These are phyloP conservation scores for Melinaea marsaeus DNA, from an alignment of 2,888 invertebrate genomes.

Conservation along the genomic window DNA sequence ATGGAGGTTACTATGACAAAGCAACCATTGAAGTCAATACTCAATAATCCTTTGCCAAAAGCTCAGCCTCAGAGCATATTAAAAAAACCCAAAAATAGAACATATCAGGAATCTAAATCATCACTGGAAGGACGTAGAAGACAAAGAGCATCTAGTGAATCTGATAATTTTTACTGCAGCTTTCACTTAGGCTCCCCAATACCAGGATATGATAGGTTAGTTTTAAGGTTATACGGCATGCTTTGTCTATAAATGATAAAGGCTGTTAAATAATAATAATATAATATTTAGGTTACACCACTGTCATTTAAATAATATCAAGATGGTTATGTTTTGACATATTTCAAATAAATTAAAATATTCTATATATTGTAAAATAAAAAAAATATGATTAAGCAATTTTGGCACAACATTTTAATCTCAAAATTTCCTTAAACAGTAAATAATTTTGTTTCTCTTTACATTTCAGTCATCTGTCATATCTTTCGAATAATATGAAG, in stretches of 20 bases:
- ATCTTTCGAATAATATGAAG: slow-evolving; percentile 55
- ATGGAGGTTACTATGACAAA: slow-evolving; percentile 58
- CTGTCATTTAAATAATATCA: slow-evolving; percentile 1
- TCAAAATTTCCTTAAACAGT: too few relatives aligned
- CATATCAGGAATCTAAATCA: slow-evolving; percentile 51
- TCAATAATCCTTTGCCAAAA: slow-evolving; percentile 64
- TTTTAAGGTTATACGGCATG: slow-evolving; percentile 25
- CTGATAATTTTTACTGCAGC: slow-evolving; percentile 62
- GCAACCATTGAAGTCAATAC: slow-evolving; percentile 71
- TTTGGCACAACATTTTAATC: not conserved
- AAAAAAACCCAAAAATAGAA: slow-evolving; percentile 64
- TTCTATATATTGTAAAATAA: slow-evolving; percentile 12
- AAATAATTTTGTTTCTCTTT: slow-evolving; percentile 15
- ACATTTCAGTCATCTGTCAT: slow-evolving; percentile 53
- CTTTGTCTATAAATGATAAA: not conserved
- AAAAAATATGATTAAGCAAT: not conserved
- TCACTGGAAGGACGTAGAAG: slow-evolving; percentile 62
- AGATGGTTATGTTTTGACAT: slow-evolving; percentile 1
- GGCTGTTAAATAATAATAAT: not conserved
- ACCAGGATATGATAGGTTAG: slow-evolving; percentile 64
- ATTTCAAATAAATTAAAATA: not conserved
- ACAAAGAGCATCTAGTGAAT: slow-evolving; percentile 72
- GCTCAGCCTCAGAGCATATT: slow-evolving; percentile 64
- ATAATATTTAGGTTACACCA: not conserved
- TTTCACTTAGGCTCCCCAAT: slow-evolving; percentile 53